These are phyloP conservation scores for Pygoscelis adeliae DNA, from an alignment of 2,113 vertebrate genomes.

Conservation along the genomic window DNA sequence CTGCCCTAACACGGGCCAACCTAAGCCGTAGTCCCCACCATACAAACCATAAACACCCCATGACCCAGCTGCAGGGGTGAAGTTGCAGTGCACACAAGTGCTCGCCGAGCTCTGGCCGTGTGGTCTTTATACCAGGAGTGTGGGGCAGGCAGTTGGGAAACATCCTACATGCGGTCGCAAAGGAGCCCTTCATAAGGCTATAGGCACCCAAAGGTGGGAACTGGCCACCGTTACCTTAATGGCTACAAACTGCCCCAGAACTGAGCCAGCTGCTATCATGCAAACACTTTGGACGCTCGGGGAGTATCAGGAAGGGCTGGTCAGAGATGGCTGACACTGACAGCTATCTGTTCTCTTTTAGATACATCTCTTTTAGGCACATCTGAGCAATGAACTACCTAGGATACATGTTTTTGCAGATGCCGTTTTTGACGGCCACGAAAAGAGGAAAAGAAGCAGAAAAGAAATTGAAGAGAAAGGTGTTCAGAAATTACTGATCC, in stretches of 20 bases:
- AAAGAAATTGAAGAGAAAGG: not conserved
- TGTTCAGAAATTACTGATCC: not conserved
- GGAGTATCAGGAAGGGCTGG: not conserved
- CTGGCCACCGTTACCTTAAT: fast-evolving
- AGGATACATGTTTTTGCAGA: not conserved
- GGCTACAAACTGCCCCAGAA: not conserved
- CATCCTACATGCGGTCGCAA: fast-evolving
- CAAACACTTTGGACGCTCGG: not conserved
- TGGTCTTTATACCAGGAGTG: not conserved
- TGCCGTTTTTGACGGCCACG: not conserved
- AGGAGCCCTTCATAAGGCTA: not conserved
- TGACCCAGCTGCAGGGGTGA: not conserved
- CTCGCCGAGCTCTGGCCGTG: not conserved
- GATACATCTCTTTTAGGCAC: not conserved
- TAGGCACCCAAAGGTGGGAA: not conserved
- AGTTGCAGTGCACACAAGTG: not conserved
- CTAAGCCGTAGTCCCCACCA: not conserved
- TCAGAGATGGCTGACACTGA: not conserved
- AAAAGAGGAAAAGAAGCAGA: not conserved
- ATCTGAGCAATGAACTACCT: not conserved
- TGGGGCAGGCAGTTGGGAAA: not conserved
- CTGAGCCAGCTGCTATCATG: not conserved
- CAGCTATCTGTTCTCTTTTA: not conserved
- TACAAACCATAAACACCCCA: not conserved
- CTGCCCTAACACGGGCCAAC: not conserved